Conservation (phyloP, 2,888 invertebrate genomes). For the Omphaloscelis lunosa region DNA sequence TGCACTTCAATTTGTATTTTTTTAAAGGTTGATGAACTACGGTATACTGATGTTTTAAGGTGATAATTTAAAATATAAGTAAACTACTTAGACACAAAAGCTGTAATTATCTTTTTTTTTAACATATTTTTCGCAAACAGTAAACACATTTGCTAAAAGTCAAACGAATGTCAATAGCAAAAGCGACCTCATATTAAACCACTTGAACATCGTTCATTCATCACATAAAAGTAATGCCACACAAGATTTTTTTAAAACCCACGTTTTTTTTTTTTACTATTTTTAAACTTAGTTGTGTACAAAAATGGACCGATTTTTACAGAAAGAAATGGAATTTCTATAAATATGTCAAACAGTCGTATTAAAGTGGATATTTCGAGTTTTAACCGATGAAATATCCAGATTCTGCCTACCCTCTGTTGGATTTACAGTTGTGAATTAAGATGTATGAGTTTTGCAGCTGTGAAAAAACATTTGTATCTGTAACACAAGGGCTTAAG, state of each 20-base stretch:
- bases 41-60: not conserved
- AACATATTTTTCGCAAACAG: not conserved
- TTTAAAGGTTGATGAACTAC: slow-evolving; percentile 43
- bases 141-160: slow-evolving; percentile 46
- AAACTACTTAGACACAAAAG: not conserved
- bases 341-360: slow-evolving; percentile 70
- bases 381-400: slow-evolving; percentile 64
- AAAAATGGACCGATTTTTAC: slow-evolving; percentile 45
- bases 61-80: not conserved
- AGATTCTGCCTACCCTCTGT: slow-evolving; percentile 64
- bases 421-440: slow-evolving; percentile 65
- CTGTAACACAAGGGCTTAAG: slow-evolving; percentile 60
- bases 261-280: slow-evolving; percentile 26
- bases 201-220: slow-evolving; percentile 51
- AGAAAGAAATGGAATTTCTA: slow-evolving; percentile 57
- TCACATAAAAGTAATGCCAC: slow-evolving; percentile 32
- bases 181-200: slow-evolving; percentile 8
- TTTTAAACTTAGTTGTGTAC: slow-evolving; percentile 21
- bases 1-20: slow-evolving; percentile 28
- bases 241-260: slow-evolving; percentile 36
- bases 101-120: not conserved
- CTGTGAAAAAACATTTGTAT: slow-evolving; percentile 21
- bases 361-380: slow-evolving; percentile 67
- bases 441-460: slow-evolving; percentile 55
- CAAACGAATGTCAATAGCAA: slow-evolving; percentile 38